Evolutionary conservation across 2,888 invertebrate species (phyloP), one percentile per base, ranked within the genome.

Genomic region (Uloborus plumipes): DNA sequence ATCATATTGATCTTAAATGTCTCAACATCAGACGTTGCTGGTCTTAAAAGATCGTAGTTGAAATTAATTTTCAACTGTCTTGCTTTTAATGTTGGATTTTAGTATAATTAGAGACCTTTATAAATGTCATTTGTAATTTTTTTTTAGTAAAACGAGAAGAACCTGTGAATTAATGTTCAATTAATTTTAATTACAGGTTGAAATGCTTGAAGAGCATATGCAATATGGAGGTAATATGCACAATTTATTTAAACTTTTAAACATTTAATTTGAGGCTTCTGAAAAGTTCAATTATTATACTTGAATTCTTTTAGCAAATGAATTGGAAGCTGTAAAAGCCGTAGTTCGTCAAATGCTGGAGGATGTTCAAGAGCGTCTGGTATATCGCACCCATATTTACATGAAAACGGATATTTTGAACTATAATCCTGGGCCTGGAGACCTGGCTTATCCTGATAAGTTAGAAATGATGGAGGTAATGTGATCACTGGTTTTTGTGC

Each of bases 391-490:
- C 0, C 95, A 97, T 90, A 93, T 98, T 86, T 99, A 97, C 89
- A 92, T 99, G 84, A 93, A 95, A 74, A 93, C 94, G 0, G 99
- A 99, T 89, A 95, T 99, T 86, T 91, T 95, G 81, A 88, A 89
- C 72, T 92, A 91, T 87, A 88, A 94, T 84, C 96, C 99, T 0
- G 97, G 97, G 15, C 93, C 94, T 6, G 99, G 99, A 0, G 99
- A 99, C 91, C 91, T 99, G 84, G 98, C 98, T 0, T 99, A 99
- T 91, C 99, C 99, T 0, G 96, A 98, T 87, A 98, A 99, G 89
- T 91, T 99, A 84, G 93, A 95, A 89, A 98, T 99, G 95, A 99
- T 99, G 97, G 96, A 98, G 92, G 95, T 90, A 85, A 72, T 75
- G 49, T 4, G 9, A 6, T 39, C 39, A 9, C 9, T 39, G 11